Evolutionary conservation across 2,888 invertebrate genomes (phyloP).

Genomic region (Spodoptera exigua): DNA sequence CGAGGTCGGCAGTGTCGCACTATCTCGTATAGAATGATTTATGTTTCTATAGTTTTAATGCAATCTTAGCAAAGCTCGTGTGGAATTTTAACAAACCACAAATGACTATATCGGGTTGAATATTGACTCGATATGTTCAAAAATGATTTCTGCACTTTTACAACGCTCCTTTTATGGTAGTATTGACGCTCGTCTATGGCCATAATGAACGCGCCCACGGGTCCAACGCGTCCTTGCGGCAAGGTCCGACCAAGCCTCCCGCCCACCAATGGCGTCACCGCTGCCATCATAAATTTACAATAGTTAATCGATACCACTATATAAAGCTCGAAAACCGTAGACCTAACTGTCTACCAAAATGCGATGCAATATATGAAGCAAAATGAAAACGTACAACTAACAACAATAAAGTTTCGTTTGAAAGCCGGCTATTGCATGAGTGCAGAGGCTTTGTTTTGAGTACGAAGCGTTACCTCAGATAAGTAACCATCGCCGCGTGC

Average conservation of each 20-base stretch:
- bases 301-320: constrained; percentile 44
- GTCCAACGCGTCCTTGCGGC: constrained; percentile 81
- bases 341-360: constrained; percentile 19
- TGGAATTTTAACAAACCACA: constrained; percentile 37
- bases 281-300: constrained; percentile 47
- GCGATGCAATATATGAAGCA: background rate
- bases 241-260: constrained; percentile 83
- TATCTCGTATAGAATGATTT: constrained; percentile 40
- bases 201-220: constrained; percentile 74
- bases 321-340: constrained; percentile 37
- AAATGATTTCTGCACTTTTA: constrained; percentile 55
- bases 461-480: constrained; percentile 76
- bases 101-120: constrained; percentile 54
- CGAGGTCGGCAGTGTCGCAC: constrained; percentile 50
- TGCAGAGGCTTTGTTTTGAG: constrained; percentile 60
- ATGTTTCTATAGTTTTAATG: constrained; percentile 27
- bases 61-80: constrained; percentile 16
- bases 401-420: constrained; percentile 30
- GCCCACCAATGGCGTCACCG: constrained; percentile 69
- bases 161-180: constrained; percentile 75
- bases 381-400: constrained; percentile 15
- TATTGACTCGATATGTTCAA: constrained; percentile 42
- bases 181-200: constrained; percentile 69
- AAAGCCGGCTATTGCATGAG: constrained; percentile 22
- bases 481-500: constrained; percentile 78